Base-by-base conservation (phyloP, 2,797 vertebrate genomes). In the Betta splendens region DNA sequence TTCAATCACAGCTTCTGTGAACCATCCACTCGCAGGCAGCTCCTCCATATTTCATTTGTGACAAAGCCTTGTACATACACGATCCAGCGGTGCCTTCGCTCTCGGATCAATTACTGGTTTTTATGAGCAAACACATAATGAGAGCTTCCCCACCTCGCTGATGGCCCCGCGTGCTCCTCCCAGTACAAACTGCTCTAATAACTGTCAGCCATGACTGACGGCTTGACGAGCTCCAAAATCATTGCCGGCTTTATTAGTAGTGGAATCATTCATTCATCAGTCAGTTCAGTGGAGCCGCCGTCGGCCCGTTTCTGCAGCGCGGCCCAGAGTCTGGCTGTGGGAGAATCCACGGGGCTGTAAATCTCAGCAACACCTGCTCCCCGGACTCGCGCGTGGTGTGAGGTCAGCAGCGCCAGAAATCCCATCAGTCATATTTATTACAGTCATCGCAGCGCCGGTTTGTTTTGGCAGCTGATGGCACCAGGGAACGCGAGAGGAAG, bases 391-490 rank as follows among this genome's bases (percentile, higher is more conserved):
- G 38, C 79, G 70, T 80, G 86, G 86, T 88, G 90, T 87, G 88
- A 89, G 91, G 90, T 91, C 89, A 91, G 75, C 82, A 51, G 64
- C 56, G 55, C 69, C 76, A 70, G 79, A 89, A 86, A 84, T 80
- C 79, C 83, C 79, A 87, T 90, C 82, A 71, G 87, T 91, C 89
- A 91, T 85, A 86, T 90, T 92, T 91, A 89, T 89, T 83, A 81
- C 75, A 73, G 86, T 83, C 82, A 86, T 89, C 87, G 70, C 84
- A 81, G 86, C 58, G 28, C 63, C 83, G 57, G 79, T 88, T 89
- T 93, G 87, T 91, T 91, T 91, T 92, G 90, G 87, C 91, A 92
- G 88, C 89, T 89, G 87, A 88, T 79, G 46, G 78, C 75, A 78
- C 69, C 62, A 17, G 59, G 60, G 51, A 65, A 39, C 79, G 52